phyloP scores from a whole-genome alignment of 2,797 vertebrate genomes.

The Eremophila alpestris region DNA sequence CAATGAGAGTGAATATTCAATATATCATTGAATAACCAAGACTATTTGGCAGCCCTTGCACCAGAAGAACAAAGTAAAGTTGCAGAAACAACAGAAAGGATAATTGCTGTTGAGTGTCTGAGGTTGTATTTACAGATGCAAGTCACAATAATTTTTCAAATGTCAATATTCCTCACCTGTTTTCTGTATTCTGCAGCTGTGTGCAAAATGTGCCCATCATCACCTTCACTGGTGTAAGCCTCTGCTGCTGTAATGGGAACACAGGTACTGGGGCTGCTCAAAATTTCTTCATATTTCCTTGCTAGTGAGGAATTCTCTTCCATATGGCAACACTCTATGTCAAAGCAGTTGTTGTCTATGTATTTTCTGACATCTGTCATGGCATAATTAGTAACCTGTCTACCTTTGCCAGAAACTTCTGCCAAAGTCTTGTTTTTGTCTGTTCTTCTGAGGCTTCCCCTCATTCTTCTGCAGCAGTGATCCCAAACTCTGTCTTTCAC shows the following conservation, averaged over 20 bases:
- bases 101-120: neutral
- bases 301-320: constrained; percentile 68
- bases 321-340: constrained; percentile 31
- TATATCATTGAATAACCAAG: neutral
- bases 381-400: constrained; percentile 40
- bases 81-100: neutral
- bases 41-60: neutral
- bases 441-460: constrained; percentile 2
- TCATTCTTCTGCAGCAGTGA: constrained; percentile 21
- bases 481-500: constrained; percentile 56
- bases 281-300: constrained; percentile 78
- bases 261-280: constrained; percentile 72
- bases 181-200: neutral
- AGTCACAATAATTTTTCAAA: neutral
- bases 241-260: constrained; percentile 85
- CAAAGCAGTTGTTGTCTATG: constrained; percentile 65
- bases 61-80: neutral
- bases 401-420: constrained; percentile 57
- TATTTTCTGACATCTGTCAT: constrained; percentile 18
- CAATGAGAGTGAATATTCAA: neutral
- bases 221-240: constrained; percentile 39
- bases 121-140: neutral
- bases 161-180: constrained; percentile 51
- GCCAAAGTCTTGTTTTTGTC: constrained; percentile 69
- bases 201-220: constrained; percentile 44